A percentile compares a stretch with the other conserved stretches of the same genome.
Evolutionary conservation across 1,140 invertebrate species (phyloP).

Genomic region (Achatina immaculata): DNA sequence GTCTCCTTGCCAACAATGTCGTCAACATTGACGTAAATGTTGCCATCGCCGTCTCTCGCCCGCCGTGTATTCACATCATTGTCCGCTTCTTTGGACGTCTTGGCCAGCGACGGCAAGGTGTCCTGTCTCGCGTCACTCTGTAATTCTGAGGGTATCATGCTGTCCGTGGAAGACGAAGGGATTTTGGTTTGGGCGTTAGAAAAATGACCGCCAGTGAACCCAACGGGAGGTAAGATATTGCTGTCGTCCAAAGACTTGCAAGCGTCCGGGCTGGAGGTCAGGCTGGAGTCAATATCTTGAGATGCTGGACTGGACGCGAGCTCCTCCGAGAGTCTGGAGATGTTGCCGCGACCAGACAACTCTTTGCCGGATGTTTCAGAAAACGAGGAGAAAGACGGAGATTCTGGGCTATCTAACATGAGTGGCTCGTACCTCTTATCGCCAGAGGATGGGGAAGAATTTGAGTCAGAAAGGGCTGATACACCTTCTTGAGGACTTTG

Average conservation of each 20-base stretch:
- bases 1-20: slow-evolving; percentile 52
- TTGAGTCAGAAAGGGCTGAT: not conserved
- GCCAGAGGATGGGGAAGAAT: slow-evolving; percentile 4
- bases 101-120: not conserved
- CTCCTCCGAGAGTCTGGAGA: slow-evolving; percentile 32
- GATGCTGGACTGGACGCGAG: not conserved
- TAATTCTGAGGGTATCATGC: not conserved
- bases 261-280: not conserved
- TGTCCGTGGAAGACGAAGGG: not conserved
- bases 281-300: not conserved
- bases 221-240: not conserved
- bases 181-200: not conserved
- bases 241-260: not conserved
- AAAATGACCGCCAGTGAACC: not conserved
- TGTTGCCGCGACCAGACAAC: not conserved
- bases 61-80: slow-evolving; percentile 35
- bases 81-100: slow-evolving; percentile 15
- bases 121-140: not conserved
- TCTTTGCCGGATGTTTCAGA: slow-evolving; percentile 20
- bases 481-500: not conserved
- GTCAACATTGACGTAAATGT: slow-evolving; percentile 54
- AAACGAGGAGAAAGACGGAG: slow-evolving; percentile 28
- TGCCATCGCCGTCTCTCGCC: slow-evolving; percentile 48
- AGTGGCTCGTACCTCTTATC: slow-evolving; percentile 14
- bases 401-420: slow-evolving; percentile 25